Conservation (phyloP, 64 coral and sea anemone species). For the Astreopora myriophthalma region DNA sequence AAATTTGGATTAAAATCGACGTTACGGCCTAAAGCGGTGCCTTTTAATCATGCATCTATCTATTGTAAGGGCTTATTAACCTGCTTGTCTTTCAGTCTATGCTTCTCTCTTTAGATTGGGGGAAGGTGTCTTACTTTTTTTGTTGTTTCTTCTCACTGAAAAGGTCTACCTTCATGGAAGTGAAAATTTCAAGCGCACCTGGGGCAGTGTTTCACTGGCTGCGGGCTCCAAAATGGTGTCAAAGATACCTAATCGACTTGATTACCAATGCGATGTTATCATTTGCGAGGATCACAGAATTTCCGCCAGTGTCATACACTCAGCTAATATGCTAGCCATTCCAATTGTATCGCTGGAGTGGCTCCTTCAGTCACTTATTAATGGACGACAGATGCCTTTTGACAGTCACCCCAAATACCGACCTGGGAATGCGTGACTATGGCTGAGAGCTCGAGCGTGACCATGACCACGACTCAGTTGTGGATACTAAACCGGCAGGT, state of each 20-base stretch:
- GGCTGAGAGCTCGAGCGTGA: background rate
- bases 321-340: constrained; percentile 65
- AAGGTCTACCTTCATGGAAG: constrained; percentile 85
- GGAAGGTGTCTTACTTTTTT: background rate
- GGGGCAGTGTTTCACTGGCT: constrained; percentile 78
- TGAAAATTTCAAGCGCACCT: constrained; percentile 66
- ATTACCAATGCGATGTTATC: constrained; percentile 80
- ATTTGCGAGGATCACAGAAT: constrained; percentile 62
- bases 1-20: too few species aligned
- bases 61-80: too few species aligned
- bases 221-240: constrained; percentile 80
- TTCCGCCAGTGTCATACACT: constrained; percentile 57
- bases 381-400: constrained; percentile 71
- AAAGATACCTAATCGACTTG: constrained; percentile 84
- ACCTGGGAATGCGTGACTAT: background rate
- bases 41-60: too few species aligned
- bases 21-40: too few species aligned
- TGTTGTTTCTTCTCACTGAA: background rate
- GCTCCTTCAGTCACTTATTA: constrained; percentile 93
- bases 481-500: too few species aligned
- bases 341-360: constrained; percentile 89
- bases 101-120: too few species aligned
- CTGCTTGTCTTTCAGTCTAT: too few species aligned
- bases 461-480: too few species aligned
- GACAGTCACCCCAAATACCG: constrained; percentile 80